Evolutionary conservation across 2,797 vertebrate species (phyloP).

Genomic region (Acanthornis magna): DNA sequence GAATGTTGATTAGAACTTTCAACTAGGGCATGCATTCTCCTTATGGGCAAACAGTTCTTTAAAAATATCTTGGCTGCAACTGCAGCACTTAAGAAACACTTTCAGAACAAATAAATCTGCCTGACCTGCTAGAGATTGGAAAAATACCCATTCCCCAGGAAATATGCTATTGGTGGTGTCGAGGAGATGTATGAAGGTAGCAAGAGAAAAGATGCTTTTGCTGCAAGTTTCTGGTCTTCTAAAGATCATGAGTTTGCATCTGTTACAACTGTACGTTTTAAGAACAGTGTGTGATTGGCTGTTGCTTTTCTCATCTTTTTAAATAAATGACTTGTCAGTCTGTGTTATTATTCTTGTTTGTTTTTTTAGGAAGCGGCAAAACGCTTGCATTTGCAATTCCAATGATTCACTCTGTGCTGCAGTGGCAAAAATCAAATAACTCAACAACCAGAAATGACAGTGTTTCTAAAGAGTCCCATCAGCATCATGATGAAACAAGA

Average conservation of each 20-base stretch:
- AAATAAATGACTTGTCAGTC: background rate
- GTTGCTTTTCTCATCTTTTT: constrained; percentile 10
- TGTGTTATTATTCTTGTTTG: constrained; percentile 19
- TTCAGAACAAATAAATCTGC: constrained; percentile 1
- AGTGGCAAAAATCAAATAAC: constrained; percentile 79
- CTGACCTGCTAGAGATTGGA: background rate
- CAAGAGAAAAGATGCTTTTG: background rate
- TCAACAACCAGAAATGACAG: background rate
- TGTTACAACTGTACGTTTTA: background rate
- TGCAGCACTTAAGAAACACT: constrained; percentile 15
- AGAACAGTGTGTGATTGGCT: background rate
- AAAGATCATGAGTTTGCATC: background rate
- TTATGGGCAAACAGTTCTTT: background rate
- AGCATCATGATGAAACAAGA: constrained; percentile 12
- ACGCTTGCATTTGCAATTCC: constrained; percentile 96
- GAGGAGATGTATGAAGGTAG: background rate
- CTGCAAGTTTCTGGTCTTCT: background rate
- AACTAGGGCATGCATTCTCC: constrained; percentile 51
- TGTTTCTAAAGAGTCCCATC: background rate
- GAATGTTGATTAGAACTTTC: constrained; percentile 19
- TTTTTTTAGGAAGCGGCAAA: constrained; percentile 90
- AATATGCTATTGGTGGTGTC: background rate
- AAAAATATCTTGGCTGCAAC: constrained; percentile 38
- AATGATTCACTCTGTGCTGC: constrained; percentile 90
- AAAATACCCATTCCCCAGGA: background rate